Evolutionary conservation across 1,140 invertebrate species (phyloP), one percentile per base, ranked within the genome.

Genomic region (Penaeus vannamei): DNA sequence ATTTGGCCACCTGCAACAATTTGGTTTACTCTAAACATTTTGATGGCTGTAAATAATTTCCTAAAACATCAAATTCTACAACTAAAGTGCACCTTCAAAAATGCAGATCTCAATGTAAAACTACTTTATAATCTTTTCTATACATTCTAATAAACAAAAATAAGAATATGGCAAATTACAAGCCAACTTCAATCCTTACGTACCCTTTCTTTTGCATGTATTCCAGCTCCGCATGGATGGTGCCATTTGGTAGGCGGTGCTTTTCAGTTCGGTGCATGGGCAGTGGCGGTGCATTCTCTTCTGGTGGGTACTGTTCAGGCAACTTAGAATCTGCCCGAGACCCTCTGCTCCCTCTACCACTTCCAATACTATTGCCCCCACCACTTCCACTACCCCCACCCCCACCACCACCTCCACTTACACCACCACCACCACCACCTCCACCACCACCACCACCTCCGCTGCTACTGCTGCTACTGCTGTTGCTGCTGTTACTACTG

Each of bases 121-220:
- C 53, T 53, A 53, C 1, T 17, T 53, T 12, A 53, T 53, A 10
- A n/a, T n/a, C n/a, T 53, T 5, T 53, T 53, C 12, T 53, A 53
- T 12, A 53, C 14, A 10, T 17, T 17, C 53, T 53, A 53, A 53
- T 10, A 53, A 10, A 53, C 3, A 53, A 12, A 53, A 53, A 53
- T 53, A 8, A 53, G 12, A 17, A 17, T 53, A 14, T 53, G 53
- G 53, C 53, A 53, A 53, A 53, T 53, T 53, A 53, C 53, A 53
- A 53, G 53, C 53, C 12, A 53, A 53, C 53, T 53, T 53, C 12
- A 17, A 53, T 14, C 53, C 53, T 14, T 17, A 53, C 93, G 91
- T 92, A 94, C 94, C 93, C 93, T 85, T 94, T 92, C 92, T 93
- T 94, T 91, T 94, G 94, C 90, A 94, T 94, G 91, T 94, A 94